Percentiles rank a stretch among this genome's conserved stretches.
Evolutionary conservation across 2,113 vertebrate species (phyloP).

Genomic region (Chaetura pelagica): DNA sequence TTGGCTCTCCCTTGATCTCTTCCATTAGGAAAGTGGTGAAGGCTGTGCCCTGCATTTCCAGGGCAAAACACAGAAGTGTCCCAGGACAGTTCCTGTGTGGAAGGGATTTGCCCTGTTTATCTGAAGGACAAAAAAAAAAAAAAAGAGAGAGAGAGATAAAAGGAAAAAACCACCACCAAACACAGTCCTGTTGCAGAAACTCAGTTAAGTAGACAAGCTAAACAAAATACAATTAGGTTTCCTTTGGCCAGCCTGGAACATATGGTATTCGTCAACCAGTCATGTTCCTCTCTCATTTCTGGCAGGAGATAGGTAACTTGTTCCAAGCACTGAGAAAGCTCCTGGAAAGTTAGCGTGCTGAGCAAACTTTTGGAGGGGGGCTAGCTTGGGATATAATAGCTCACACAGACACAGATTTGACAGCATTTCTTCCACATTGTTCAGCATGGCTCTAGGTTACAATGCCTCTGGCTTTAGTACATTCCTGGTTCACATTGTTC

Average conservation of each 20-base stretch:
- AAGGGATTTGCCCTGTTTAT: background rate
- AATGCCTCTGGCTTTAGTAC: conserved; percentile 20
- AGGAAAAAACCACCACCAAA: background rate
- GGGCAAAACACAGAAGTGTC: background rate
- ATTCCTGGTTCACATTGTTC: conserved; percentile 22
- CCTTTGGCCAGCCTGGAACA: conserved; percentile 68
- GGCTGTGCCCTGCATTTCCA: background rate
- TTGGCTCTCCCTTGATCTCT: background rate
- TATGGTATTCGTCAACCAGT: conserved; percentile 71
- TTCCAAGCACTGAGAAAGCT: conserved; percentile 69
- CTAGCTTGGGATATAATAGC: conserved; percentile 51
- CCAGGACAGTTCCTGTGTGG: background rate
- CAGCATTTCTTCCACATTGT: conserved; percentile 64
- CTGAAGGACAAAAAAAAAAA: background rate
- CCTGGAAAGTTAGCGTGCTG: conserved; percentile 70
- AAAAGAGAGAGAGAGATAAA: background rate
- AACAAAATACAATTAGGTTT: conserved; percentile 69
- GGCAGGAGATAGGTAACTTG: conserved; percentile 61
- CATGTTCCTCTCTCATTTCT: conserved; percentile 54
- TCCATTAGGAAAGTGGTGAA: background rate
- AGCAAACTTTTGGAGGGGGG: conserved; percentile 68
- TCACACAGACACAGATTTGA: conserved; percentile 51
- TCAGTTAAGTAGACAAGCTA: conserved; percentile 54
- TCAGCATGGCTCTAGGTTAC: conserved; percentile 18
- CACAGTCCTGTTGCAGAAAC: conserved; percentile 36